Base-by-base conservation (phyloP, 2,797 vertebrate genomes). In the Pseudochromis fuscus region DNA sequence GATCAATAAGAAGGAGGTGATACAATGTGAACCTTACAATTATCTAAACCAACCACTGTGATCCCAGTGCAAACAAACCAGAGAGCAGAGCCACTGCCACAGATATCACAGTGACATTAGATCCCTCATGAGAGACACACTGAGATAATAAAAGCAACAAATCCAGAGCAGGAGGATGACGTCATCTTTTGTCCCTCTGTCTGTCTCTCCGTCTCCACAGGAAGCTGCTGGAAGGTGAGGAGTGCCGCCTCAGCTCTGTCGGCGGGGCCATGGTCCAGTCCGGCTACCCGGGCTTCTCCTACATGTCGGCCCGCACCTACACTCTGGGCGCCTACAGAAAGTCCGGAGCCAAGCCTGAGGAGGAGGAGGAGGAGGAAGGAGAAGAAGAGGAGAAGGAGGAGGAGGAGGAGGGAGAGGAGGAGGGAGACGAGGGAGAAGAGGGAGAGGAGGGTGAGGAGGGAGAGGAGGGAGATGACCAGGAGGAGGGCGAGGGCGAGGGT, bases 151-250 rank as follows among this genome's bases (percentile, higher is more conserved):
- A 67, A 81, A 67, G 81, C 5, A 68, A 63, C 7, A 4, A 27
- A 52, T 51, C 45, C 60, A 55, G 55, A 18, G 46, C 25, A 31
- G 8, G 31, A 55, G 45, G 56, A n/a, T 11, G 38, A 58, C 21
- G 0, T 66, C 45, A 27, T 58, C 11, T 42, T 42, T 38, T 66
- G n/a, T 15, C 51, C 16, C 48, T 31, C 6, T 30, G 12, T 68
- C n/a, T 57, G 25, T 46, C 23, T 44, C 3, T 72, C 19, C 61
- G 45, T 69, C 27, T 55, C 7, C 50, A n/a, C 77, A 96, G 95
- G 90, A 96, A 96, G 91, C 85, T 96, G 40, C 93, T 96, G 84
- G 95, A 96, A 59, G 95, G 95, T 0, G 95, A 96, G 42, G 95
- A 96, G 84, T 95, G 94, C 18, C 95, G 95, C 48, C 86, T 96